Percentiles rank a stretch among this genome's conserved stretches.
Evolutionary conservation across 1,140 invertebrate genomes (phyloP).

Genomic region (Zaprionus davidi): DNA sequence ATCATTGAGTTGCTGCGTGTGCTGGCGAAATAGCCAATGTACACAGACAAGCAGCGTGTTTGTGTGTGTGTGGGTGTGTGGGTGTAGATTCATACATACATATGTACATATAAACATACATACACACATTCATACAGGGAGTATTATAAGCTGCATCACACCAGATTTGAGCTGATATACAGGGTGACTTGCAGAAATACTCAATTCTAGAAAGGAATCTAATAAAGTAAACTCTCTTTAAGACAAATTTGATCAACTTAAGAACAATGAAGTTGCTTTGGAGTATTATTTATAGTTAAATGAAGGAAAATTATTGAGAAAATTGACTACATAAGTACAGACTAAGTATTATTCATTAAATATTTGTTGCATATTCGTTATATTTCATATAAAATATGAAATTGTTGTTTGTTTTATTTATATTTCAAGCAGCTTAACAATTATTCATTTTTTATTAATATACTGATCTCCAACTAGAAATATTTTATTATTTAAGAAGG

Average conservation of each 20-base stretch:
- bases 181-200: slow-evolving; percentile 18
- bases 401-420: no score
- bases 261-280: background rate
- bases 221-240: background rate
- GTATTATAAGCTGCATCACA: slow-evolving; percentile 52
- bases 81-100: no score
- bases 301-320: background rate
- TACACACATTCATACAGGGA: background rate
- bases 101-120: background rate
- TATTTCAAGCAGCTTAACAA: no score
- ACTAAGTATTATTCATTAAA: no score
- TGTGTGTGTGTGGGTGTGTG: slow-evolving; percentile 5
- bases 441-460: no score
- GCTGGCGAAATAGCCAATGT: slow-evolving; percentile 29
- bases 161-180: slow-evolving; percentile 37
- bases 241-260: background rate
- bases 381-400: no score
- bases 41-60: background rate
- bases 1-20: slow-evolving; percentile 20
- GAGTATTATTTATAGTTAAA: background rate
- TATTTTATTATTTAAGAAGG: no score
- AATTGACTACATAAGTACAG: no score
- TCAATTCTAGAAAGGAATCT: background rate
- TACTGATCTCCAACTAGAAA: no score
- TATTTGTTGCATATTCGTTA: no score